phyloP scores from a whole-genome alignment of 2,113 vertebrate genomes.

The Orthochromis malagaraziensis region DNA sequence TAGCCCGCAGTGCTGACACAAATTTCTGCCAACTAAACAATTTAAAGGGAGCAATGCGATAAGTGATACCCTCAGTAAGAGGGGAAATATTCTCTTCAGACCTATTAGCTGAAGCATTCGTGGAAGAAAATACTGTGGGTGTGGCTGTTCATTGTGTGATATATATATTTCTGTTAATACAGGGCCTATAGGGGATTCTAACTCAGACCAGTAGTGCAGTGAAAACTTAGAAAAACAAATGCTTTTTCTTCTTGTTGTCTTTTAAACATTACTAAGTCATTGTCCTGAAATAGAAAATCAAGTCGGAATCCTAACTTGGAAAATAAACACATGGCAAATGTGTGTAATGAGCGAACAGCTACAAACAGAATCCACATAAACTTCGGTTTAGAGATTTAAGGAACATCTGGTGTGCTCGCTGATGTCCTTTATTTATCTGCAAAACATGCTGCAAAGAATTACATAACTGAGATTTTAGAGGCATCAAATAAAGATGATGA shows the following conservation, averaged over 20 bases:
- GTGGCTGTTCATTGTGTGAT: background rate
- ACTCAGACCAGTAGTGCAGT: background rate
- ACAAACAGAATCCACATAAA: conserved; percentile 8
- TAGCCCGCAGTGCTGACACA: conserved; percentile 65
- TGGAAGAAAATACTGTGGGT: background rate
- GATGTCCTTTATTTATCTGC: background rate
- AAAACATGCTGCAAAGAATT: background rate
- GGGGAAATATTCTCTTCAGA: conserved; percentile 21
- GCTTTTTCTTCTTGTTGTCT: background rate
- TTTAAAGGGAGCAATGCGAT: conserved; percentile 53
- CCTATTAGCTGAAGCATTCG: background rate
- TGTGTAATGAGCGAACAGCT: background rate
- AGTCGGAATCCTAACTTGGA: background rate
- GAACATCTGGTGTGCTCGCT: conserved; percentile 35
- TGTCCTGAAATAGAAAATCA: background rate
- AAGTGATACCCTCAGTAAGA: conserved; percentile 53
- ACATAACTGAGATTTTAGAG: background rate
- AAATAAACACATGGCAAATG: conserved; percentile 5
- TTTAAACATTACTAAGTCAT: background rate
- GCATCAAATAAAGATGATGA: background rate
- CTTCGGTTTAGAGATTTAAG: conserved; percentile 17
- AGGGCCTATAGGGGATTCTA: background rate
- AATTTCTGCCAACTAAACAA: conserved; percentile 72
- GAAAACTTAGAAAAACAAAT: background rate
- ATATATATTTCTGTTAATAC: background rate